Percentiles rank a stretch among this genome's conserved stretches.
phyloP scores from a whole-genome alignment of 1,140 invertebrate species.

The Diabrotica undecimpunctata region DNA sequence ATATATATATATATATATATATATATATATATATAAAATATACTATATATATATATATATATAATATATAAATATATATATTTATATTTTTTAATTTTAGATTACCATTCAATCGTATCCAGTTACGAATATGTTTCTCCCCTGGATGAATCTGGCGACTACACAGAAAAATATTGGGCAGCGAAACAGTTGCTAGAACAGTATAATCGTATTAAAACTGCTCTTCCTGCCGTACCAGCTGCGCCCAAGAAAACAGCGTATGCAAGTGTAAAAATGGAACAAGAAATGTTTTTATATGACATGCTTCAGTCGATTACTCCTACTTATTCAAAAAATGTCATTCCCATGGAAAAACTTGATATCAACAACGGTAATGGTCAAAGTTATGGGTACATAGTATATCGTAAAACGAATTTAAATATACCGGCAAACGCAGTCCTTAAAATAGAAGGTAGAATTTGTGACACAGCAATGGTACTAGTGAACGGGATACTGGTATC shows the following conservation, averaged over 20 bases:
- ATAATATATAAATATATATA: no score
- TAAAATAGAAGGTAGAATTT: constrained; percentile 49
- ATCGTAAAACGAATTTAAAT: constrained; percentile 42
- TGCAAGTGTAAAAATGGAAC: constrained; percentile 21
- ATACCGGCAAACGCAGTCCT: constrained; percentile 38
- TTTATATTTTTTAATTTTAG: constrained; percentile 20
- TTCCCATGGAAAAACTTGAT: constrained; percentile 56
- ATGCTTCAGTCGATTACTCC: constrained; percentile 35
- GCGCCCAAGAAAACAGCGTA: constrained; percentile 4
- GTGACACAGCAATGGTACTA: constrained; percentile 53
- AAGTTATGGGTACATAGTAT: constrained; percentile 58
- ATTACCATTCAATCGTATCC: constrained; percentile 9
- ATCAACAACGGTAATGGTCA: constrained; percentile 55
- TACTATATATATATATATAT: no score
- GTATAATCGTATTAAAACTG: constrained; percentile 48
- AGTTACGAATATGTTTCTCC: constrained; percentile 59
- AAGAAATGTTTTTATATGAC: constrained; percentile 37
- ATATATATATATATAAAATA: no score
- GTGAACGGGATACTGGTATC: constrained; percentile 48
- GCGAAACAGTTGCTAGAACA: constrained; percentile 41
- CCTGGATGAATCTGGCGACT: constrained; percentile 52
- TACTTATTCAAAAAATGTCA: constrained; percentile 17
- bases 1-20: not conserved
- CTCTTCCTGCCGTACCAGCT: constrained; percentile 41
- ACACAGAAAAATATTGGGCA: constrained; percentile 49